Conservation (phyloP, 2,113 vertebrate genomes). For the Gambusia affinis region DNA sequence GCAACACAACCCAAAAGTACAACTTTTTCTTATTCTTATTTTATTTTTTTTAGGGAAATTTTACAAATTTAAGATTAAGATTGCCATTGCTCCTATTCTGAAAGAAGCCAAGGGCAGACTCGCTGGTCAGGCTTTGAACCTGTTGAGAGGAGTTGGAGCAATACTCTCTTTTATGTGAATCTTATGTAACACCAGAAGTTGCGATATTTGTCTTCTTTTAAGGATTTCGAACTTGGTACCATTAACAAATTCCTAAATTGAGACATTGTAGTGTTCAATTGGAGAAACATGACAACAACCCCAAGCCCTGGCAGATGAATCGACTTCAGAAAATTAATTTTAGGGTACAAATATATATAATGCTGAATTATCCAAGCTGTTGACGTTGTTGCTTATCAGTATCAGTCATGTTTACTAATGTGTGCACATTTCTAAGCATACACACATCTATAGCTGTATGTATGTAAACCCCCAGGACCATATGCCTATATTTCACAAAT, state of each 20-base stretch:
- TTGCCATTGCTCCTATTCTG: no score
- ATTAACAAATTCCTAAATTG: not conserved
- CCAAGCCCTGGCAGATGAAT: not conserved
- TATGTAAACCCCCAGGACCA: constrained; percentile 69
- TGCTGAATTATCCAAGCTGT: no score
- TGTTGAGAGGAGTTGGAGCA: no score
- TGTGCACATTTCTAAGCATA: constrained; percentile 23
- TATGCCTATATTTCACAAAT: constrained; percentile 55
- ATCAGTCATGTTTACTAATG: constrained; percentile 1
- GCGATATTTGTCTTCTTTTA: not conserved
- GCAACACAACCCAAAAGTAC: no score
- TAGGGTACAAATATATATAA: not conserved
- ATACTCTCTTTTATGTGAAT: not conserved
- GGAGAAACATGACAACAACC: not conserved
- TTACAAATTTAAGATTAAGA: no score
- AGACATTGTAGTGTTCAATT: not conserved
- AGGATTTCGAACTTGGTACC: not conserved
- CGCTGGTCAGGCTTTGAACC: no score
- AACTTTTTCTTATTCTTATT: no score
- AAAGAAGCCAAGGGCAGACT: no score
- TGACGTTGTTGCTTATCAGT: constrained; percentile 16
- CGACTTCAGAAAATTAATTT: constrained; percentile 6
- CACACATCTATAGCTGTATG: constrained; percentile 58
- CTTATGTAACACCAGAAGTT: not conserved
- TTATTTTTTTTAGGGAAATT: no score